Evolutionary conservation across 2,797 vertebrate species (phyloP).

Genomic region (Kryptopterus vitreolus): DNA sequence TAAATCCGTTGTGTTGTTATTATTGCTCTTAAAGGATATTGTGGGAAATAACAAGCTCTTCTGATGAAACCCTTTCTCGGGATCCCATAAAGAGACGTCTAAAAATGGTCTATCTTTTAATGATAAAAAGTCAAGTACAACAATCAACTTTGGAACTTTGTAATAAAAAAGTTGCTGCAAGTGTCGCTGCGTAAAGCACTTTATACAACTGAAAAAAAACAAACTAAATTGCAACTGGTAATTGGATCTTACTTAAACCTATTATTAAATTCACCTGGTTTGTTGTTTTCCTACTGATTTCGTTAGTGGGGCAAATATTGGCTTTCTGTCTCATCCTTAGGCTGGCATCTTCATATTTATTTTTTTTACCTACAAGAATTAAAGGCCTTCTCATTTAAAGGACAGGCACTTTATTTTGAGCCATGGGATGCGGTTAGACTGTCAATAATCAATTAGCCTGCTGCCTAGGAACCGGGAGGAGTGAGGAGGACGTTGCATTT

Average conservation of each 20-base stretch:
- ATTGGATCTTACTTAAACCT: neutral
- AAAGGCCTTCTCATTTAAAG: slow-evolving; percentile 54
- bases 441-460: slow-evolving; percentile 64
- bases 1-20: neutral
- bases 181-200: neutral
- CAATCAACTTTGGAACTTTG: neutral
- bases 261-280: neutral
- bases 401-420: slow-evolving; percentile 53
- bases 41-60: slow-evolving; percentile 20
- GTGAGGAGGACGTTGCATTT: slow-evolving; percentile 18
- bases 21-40: slow-evolving; percentile 1
- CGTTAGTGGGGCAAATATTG: slow-evolving; percentile 1
- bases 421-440: slow-evolving; percentile 54
- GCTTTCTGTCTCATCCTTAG: neutral
- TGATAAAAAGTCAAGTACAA: neutral
- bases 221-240: neutral
- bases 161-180: neutral
- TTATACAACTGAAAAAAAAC: neutral
- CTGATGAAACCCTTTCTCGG: slow-evolving; percentile 17
- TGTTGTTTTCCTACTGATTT: slow-evolving; percentile 29
- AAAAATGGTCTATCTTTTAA: slow-evolving; percentile 7
- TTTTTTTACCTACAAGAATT: slow-evolving; percentile 49
- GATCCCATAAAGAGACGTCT: neutral
- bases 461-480: slow-evolving; percentile 39
- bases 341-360: slow-evolving; percentile 16